A percentile compares a stretch with the other conserved stretches of the same genome.
Evolutionary conservation across 2,797 vertebrate species (phyloP).

Genomic region (Lepus townsendii): DNA sequence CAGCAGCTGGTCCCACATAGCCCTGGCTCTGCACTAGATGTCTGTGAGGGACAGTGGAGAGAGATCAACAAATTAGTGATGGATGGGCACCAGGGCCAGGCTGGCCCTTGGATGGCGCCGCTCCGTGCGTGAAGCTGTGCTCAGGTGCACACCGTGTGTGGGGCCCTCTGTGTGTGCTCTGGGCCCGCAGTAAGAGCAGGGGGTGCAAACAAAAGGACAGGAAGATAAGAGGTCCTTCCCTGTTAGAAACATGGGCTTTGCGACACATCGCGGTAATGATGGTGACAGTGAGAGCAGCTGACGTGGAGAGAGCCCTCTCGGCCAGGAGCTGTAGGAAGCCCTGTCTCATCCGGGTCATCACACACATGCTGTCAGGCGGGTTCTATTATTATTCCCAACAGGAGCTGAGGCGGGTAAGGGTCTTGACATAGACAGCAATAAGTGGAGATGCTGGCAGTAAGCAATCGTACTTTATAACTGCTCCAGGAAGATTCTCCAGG

Average conservation of each 20-base stretch:
- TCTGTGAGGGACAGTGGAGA: background rate
- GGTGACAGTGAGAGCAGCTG: background rate
- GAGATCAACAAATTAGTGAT: conserved; percentile 44
- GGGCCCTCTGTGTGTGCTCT: background rate
- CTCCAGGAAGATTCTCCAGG: background rate
- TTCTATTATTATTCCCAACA: background rate
- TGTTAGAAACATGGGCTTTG: background rate
- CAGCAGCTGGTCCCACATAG: conserved; percentile 80
- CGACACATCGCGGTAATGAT: background rate
- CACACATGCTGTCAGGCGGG: background rate
- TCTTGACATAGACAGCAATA: background rate
- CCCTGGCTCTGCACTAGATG: conserved; percentile 71
- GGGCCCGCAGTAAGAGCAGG: background rate
- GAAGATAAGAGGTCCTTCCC: background rate
- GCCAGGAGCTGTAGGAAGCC: background rate
- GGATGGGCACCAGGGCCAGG: background rate
- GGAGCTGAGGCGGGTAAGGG: background rate
- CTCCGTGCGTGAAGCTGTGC: background rate
- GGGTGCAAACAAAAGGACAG: background rate
- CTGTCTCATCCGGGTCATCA: background rate
- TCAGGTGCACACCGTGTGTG: background rate
- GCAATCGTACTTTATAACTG: background rate
- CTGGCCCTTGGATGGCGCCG: background rate
- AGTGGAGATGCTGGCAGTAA: background rate
- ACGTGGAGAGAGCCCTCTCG: background rate